Evolutionary conservation across 92 coral and sea anemone genomes (phyloP), one percentile per base, ranked within the genome.

Genomic region (Epizoanthus stellaris): DNA sequence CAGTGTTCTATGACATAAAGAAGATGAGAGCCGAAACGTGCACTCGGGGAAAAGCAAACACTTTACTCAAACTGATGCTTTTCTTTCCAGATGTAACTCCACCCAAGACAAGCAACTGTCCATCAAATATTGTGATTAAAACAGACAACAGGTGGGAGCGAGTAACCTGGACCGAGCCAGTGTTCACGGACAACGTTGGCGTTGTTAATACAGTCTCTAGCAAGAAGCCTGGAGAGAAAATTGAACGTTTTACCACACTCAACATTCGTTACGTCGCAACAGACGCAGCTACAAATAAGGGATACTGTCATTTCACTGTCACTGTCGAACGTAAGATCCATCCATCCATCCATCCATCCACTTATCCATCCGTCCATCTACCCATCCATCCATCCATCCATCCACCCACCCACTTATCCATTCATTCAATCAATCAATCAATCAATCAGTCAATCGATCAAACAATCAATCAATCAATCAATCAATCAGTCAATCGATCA

Each of bases 181-280:
- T 86, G 5, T 94, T 97, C 92, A 89, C 95, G 38, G 99, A 97
- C 84, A 97, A 97, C 52, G 99, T 97, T 53, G 95, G 83, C 70
- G 93, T 97, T 17, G 85, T 82, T 4, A 91, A 77, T 67, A 80
- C 69, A 0, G 73, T 91, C 68, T 85, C 95, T n/a, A 97, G 76
- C 73, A 93, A 93, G 56, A 75, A 85, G 34, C 95, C 99, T 56
- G 99, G 99, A 39, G 90, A 93, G 85, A 58, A 86, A 49, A 85
- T 97, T 87, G 89, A 73, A 16, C 86, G 95, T 30, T 89, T 80
- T 75, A 87, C 98, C 61, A 88, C 99, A 15, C 52, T 93, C 20
- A 91, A 66, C 14, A 94, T 97, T n/a, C 96, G 83, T 10, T 97
- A 97, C 40, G 83, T 88, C 17, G 98, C 96, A 45, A 70, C 85